A percentile compares a stretch with the other conserved stretches of the same genome.
These are phyloP conservation scores for Euzophera pinguis DNA, from an alignment of 2,888 invertebrate genomes.

Conservation along the genomic window DNA sequence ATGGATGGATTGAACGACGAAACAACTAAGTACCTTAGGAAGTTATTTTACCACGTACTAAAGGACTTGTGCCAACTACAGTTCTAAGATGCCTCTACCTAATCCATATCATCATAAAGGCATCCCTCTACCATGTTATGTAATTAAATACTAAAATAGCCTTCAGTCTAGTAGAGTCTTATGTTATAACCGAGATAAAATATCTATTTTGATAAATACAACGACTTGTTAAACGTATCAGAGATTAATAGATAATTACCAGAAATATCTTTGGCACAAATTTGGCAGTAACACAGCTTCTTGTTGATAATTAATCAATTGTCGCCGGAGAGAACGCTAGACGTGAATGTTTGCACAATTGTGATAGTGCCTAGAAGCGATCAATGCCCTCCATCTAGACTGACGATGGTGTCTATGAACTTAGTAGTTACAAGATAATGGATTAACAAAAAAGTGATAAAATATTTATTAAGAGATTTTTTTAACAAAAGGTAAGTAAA, in stretches of 20 bases:
- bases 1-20: too few relatives aligned
- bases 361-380: constrained; percentile 9
- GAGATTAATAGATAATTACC: constrained; percentile 2
- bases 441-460: background rate
- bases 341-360: background rate
- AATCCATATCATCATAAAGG: too few relatives aligned
- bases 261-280: background rate
- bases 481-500: background rate
- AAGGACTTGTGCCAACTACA: too few relatives aligned
- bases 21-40: too few relatives aligned
- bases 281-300: background rate
- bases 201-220: too few relatives aligned
- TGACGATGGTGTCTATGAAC: constrained; percentile 7
- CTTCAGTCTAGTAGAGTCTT: too few relatives aligned
- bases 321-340: background rate
- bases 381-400: constrained; percentile 2
- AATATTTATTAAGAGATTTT: background rate
- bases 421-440: background rate
- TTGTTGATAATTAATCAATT: constrained; percentile 5
- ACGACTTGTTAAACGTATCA: background rate
- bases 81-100: too few relatives aligned
- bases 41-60: too few relatives aligned
- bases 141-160: too few relatives aligned
- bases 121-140: too few relatives aligned
- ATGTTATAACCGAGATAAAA: too few relatives aligned